Evolutionary conservation across 1,140 invertebrate genomes (phyloP), one percentile per base, ranked within the genome.

Genomic region (Drosophila rufa): DNA sequence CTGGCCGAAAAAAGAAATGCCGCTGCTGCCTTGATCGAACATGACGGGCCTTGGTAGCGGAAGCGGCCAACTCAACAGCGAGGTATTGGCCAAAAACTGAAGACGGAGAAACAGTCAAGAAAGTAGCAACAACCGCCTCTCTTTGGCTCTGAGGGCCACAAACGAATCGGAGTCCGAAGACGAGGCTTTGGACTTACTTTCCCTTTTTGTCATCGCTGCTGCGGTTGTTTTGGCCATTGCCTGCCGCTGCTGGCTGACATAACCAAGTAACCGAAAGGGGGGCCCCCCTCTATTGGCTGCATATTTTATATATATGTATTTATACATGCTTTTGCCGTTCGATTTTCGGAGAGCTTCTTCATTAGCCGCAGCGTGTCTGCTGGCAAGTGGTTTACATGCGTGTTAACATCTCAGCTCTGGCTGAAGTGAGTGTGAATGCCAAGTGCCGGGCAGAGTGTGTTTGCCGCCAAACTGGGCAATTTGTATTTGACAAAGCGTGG

Each of bases 131-230:
- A 43, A 47, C 50, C 50, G 61, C 57, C 56, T 70, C 71, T 75
- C 68, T 74, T 57, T 30, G 69, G 36, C 55, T 57, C 76, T 56
- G 76, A 79, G 76, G 76, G 76, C 76, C 69, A 47, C 59, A 50
- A 60, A 64, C 64, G 58, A 62, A 60, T 57, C 55, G 55, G 36
- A 42, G 55, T 53, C 53, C 65, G 61, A 82, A 82, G 79, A 70
- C 80, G 83, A 76, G 60, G 78, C 77, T 84, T 84, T 87, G 80
- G 68, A 84, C 84, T 87, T 87, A 87, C 84, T 87, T 87, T 87
- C 84, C 85, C 85, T 87, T 87, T 87, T 89, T 80, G 80, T 78
- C 73, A 79, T 84, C 81, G 67, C 60, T 61, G 70, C 47, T 61
- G 71, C 47, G 46, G 12, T 50, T 47, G 65, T 70, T 48, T 60